phyloP scores from a whole-genome alignment of 2,113 vertebrate species.

The Narcine bancroftii region DNA sequence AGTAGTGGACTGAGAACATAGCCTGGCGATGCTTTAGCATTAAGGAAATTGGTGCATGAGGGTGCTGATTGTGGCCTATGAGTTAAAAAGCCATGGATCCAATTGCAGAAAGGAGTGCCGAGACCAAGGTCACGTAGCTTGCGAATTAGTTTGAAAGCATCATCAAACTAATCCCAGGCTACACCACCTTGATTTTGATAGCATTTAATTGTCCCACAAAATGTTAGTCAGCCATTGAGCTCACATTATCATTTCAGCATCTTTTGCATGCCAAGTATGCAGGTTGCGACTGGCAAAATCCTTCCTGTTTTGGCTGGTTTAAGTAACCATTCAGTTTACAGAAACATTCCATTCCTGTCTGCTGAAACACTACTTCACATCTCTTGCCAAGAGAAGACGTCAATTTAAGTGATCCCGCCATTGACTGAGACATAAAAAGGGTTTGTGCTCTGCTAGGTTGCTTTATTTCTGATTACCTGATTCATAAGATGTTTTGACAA shows the following conservation, averaged over 20 bases:
- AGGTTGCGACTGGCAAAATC: not conserved
- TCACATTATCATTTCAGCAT: not conserved
- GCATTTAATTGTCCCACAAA: not conserved
- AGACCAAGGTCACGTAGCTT: too few species aligned
- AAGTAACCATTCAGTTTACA: too few species aligned
- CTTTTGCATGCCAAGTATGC: not conserved
- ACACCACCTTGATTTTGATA: too few species aligned
- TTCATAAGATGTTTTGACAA: too few species aligned
- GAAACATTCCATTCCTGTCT: not conserved
- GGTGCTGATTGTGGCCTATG: too few species aligned
- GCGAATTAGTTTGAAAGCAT: too few species aligned
- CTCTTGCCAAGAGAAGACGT: not conserved
- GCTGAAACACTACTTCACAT: not conserved
- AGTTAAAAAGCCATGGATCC: too few species aligned
- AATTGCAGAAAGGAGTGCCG: too few species aligned
- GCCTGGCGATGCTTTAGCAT: too few species aligned
- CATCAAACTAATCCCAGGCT: too few species aligned
- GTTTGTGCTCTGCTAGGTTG: not conserved
- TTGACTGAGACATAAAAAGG: not conserved
- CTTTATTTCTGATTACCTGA: not conserved
- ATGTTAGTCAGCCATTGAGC: not conserved
- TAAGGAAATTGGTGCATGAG: too few species aligned
- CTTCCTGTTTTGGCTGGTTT: not conserved
- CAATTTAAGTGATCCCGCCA: not conserved
- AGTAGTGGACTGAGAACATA: too few species aligned